Evolutionary conservation across 2,113 vertebrate genomes (phyloP), one percentile per base, ranked within the genome.

Genomic region (Cinclus cinclus): DNA sequence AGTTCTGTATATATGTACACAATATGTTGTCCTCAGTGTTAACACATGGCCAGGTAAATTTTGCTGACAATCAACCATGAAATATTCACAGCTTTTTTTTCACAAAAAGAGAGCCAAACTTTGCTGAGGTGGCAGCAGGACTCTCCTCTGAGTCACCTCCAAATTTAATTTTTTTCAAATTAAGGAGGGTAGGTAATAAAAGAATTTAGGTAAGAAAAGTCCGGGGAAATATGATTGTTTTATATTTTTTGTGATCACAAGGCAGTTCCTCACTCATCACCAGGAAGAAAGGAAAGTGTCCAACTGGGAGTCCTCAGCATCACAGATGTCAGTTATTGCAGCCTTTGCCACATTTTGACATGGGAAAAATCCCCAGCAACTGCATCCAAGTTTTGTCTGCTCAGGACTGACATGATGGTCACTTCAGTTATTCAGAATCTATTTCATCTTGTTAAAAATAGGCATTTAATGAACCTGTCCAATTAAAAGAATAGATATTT

Each of bases 401-500:
- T 78, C 37, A 53, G 53, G 46, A 79, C 31, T 24, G 49, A 64
- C 35, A 16, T 7, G 10, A 39, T 73, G 37, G 74, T 85, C 58
- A 47, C 24, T 81, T 81, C 35, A 49, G 41, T 71, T 87, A 60
- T 64, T 71, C 56, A 60, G 41, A 75, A 53, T 42, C 41, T 71
- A 23, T 84, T 95, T 94, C 4, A 65, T 70, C 70, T 35, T n/a
- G 50, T 94, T 87, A 90, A 94, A 95, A 95, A 94, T 73, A 95
- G 58, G 15, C 46, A 69, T 49, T 28, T 46, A 89, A 68, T 58
- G 37, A 73, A 82, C 2, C 0, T 46, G 74, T 50, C 74, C 39
- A 31, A 83, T 95, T 94, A 94, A 92, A 92, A 83, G 70, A 94
- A 82, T 8, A 83, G 70, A n/a, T 76, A 94, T 79, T 89, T 95